A percentile compares a stretch with the other conserved stretches of the same genome.
Conservation (phyloP, 2,797 vertebrate genomes). For the Paedocypris micromegethes region DNA sequence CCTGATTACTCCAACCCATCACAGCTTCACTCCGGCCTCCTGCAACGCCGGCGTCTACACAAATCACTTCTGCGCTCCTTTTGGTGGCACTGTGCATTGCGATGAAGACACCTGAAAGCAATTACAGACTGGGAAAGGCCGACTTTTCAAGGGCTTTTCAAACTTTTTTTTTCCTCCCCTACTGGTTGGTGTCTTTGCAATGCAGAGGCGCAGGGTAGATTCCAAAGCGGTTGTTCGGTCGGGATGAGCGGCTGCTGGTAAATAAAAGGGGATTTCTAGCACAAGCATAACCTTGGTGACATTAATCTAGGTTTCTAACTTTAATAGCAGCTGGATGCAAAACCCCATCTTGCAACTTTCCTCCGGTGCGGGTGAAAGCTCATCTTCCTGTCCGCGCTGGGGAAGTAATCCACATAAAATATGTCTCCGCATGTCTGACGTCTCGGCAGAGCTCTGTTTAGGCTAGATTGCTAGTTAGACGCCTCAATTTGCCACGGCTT, state of each 20-base stretch:
- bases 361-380: conserved; percentile 20
- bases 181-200: conserved; percentile 38
- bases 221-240: conserved; percentile 37
- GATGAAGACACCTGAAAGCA: conserved; percentile 76
- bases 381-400: conserved; percentile 25
- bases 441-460: conserved; percentile 53
- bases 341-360: conserved; percentile 8
- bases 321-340: conserved; percentile 15
- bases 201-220: conserved; percentile 45
- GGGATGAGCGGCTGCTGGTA: conserved; percentile 27
- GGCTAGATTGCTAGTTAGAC: conserved; percentile 67
- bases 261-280: conserved; percentile 28
- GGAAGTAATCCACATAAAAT: conserved; percentile 53
- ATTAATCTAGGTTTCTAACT: background rate
- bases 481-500: conserved; percentile 63
- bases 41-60: conserved; percentile 70
- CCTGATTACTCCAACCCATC: conserved; percentile 78
- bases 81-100: conserved; percentile 67
- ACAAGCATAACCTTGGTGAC: background rate
- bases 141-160: conserved; percentile 78
- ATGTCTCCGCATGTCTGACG: conserved; percentile 60
- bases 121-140: conserved; percentile 66
- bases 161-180: conserved; percentile 34
- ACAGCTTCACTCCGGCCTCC: conserved; percentile 58
- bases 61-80: conserved; percentile 83